Evolutionary conservation across 92 coral and sea anemone species (phyloP), one percentile per base, ranked within the genome.

Genomic region (Isaurus tuberculatus): DNA sequence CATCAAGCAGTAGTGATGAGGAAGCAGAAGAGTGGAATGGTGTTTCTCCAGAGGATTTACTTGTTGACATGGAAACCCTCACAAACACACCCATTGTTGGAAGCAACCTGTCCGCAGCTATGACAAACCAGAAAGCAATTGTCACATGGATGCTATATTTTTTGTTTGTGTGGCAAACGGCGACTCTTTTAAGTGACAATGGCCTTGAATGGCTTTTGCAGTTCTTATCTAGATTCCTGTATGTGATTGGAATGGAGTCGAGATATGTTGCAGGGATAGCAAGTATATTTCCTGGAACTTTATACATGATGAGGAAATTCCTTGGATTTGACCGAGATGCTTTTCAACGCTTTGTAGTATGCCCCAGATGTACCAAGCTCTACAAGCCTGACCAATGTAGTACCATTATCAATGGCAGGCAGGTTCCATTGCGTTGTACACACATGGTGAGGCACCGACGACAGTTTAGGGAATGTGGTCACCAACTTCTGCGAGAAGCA

Each of bases 261-360:
- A 32, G 43, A 16, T 66, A 32, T 46, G 42, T 81, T 65, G 85
- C 84, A 0, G 87, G 86, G 11, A 79, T 83, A 7, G 80, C 83
- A 83, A 83, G 79, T 3, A 61, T 88, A 8, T 88, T 88, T 29
- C 91, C 91, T 22, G 70, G 71, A 14, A 61, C 91, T 14, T 33
- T 83, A 57, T 83, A 88, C 30, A 23, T 88, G 49, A 72, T 88
- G 68, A 53, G 91, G 1, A 58, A 83, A 73, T 63, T 75, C 67
- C 88, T 91, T 53, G 86, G 77, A 14, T 11, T 91, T 43, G 87
- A 86, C 48, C 71, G 89, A 57, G 86, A 91, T 78, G 58, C 42
- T 73, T 91, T 89, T 33, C 70, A 28, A 15, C 65, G 82, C 68
- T 91, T 75, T 81, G 86, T 86, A 22, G 90, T 89, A 10, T 86